Conservation (phyloP, 2,797 vertebrate genomes). For the Peromyscus melanophrys region DNA sequence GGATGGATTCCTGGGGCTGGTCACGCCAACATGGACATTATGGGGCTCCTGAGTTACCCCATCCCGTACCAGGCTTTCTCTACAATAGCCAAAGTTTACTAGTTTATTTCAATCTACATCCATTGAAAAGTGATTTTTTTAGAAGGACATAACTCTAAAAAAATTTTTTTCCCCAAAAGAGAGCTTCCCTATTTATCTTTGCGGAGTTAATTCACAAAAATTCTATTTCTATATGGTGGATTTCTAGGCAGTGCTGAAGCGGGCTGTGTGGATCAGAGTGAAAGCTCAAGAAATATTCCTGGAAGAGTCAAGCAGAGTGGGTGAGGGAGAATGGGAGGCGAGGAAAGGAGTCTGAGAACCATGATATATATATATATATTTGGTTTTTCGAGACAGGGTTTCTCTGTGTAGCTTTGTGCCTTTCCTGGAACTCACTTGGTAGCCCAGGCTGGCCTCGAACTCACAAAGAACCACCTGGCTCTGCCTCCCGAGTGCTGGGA, state of each 20-base stretch:
- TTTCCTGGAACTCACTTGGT: too few species aligned
- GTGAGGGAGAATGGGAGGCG: not conserved
- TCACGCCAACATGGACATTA: accelerated
- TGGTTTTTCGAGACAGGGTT: too few species aligned
- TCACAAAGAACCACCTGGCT: too few species aligned
- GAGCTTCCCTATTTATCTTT: not conserved
- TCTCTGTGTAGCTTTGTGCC: too few species aligned
- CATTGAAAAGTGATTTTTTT: not conserved
- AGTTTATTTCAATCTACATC: not conserved
- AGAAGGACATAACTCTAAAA: not conserved
- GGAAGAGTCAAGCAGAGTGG: not conserved
- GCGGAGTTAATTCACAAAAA: not conserved
- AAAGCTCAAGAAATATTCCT: not conserved
- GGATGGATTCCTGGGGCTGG: not conserved
- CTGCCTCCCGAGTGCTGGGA: too few species aligned
- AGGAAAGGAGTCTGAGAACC: not conserved
- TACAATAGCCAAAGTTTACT: too few species aligned
- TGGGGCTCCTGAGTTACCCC: not conserved
- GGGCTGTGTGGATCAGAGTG: not conserved
- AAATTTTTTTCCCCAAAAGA: not conserved
- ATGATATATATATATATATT: too few species aligned
- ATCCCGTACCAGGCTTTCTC: not conserved
- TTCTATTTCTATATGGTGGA: not conserved
- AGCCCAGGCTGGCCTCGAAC: too few species aligned
- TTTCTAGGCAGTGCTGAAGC: not conserved